phyloP scores from a whole-genome alignment of 1,140 invertebrate species.

The Apis florea region DNA sequence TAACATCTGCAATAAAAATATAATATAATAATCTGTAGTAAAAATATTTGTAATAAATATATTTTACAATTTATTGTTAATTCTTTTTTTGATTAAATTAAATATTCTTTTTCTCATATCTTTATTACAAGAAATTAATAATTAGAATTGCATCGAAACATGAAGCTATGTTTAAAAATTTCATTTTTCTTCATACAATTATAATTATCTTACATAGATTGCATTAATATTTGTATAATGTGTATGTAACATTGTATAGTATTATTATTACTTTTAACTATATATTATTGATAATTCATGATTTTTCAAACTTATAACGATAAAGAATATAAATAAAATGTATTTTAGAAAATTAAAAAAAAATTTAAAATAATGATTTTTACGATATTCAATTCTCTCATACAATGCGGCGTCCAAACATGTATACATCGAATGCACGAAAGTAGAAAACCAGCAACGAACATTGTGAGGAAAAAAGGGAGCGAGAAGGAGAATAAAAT shows the following conservation, averaged over 20 bases:
- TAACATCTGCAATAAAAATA: background rate
- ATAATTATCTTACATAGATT: too few species aligned
- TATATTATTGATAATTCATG: too few species aligned
- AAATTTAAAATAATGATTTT: too few species aligned
- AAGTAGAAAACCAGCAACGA: background rate
- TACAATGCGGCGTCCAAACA: too few species aligned
- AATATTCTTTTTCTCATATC: background rate
- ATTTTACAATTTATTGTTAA: background rate
- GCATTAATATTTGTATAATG: background rate
- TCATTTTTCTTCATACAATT: background rate
- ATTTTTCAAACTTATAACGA: too few species aligned
- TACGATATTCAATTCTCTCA: too few species aligned
- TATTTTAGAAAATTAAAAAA: too few species aligned
- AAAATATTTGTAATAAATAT: too few species aligned
- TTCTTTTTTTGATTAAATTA: background rate
- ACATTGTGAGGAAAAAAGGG: background rate
- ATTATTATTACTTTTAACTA: background rate
- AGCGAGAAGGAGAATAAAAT: slow-evolving; percentile 24
- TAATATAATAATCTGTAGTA: too few species aligned
- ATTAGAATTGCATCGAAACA: background rate
- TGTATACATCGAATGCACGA: too few species aligned
- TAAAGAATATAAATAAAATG: too few species aligned
- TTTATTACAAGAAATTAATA: background rate
- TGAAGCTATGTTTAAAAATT: background rate
- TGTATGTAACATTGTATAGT: too few species aligned